Conservation (phyloP, 1,140 invertebrate species). For the Musca domestica region DNA sequence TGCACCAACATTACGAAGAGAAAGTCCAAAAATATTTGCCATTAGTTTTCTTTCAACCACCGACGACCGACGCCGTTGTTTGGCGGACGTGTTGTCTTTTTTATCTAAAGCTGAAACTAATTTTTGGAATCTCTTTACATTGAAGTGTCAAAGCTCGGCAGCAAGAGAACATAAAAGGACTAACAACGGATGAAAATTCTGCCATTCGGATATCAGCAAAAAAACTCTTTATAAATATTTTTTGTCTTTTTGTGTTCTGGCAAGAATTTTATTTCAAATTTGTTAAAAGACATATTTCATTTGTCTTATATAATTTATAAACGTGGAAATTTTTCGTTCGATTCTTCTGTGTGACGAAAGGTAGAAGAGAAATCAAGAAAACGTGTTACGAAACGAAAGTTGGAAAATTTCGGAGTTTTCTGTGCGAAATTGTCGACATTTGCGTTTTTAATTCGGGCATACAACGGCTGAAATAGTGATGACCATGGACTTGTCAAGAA, state of each 20-base stretch:
- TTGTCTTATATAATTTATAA: too few relatives aligned
- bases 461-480: background rate
- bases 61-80: constrained; percentile 25
- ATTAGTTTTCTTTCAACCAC: constrained; percentile 27
- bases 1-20: too few relatives aligned
- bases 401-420: background rate
- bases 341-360: background rate
- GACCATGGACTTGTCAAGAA: constrained; percentile 41
- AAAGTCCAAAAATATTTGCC: background rate
- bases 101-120: background rate
- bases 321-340: too few relatives aligned
- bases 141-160: too few relatives aligned
- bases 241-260: background rate
- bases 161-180: background rate
- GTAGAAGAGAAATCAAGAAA: background rate
- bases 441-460: background rate
- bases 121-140: background rate
- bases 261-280: background rate
- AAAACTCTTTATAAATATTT: background rate
- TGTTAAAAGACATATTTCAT: too few relatives aligned
- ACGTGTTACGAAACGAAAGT: constrained; percentile 8
- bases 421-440: background rate
- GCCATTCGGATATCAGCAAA: background rate
- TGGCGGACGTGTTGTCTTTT: constrained; percentile 26
- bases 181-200: background rate